Percentiles rank a stretch among this genome's conserved stretches.
Evolutionary conservation across 2,797 vertebrate species (phyloP).

Genomic region (Acrocephalus scirpaceus): DNA sequence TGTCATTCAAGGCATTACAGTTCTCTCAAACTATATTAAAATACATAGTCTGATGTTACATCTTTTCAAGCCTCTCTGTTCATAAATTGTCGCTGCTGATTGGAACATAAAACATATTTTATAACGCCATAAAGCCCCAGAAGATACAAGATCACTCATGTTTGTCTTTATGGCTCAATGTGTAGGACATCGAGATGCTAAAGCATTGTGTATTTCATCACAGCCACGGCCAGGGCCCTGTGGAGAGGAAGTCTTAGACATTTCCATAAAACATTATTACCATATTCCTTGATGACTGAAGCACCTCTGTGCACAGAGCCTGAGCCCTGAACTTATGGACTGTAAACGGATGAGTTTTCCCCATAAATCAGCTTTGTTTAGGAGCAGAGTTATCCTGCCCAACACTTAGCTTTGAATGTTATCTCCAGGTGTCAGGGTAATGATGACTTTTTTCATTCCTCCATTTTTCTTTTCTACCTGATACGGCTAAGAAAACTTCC

Average conservation of each 20-base stretch:
- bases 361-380: constrained; percentile 67
- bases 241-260: constrained; percentile 10
- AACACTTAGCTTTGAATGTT: background rate
- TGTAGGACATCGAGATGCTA: constrained; percentile 43
- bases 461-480: background rate
- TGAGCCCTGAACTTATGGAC: constrained; percentile 55
- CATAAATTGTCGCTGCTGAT: constrained; percentile 73
- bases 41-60: constrained; percentile 67
- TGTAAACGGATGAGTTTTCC: constrained; percentile 50
- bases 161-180: constrained; percentile 72
- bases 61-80: constrained; percentile 50
- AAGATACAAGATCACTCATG: constrained; percentile 72
- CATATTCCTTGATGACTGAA: constrained; percentile 52
- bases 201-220: constrained; percentile 57
- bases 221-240: background rate
- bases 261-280: constrained; percentile 62
- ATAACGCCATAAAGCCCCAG: constrained; percentile 69
- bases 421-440: background rate
- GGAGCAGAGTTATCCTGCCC: background rate
- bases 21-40: constrained; percentile 71
- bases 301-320: background rate
- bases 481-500: background rate
- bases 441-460: background rate
- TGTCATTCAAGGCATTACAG: constrained; percentile 65
- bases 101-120: constrained; percentile 74